A percentile compares a stretch with the other conserved stretches of the same genome.
Evolutionary conservation across 2,113 vertebrate genomes (phyloP).

Genomic region (Mirza zaza): DNA sequence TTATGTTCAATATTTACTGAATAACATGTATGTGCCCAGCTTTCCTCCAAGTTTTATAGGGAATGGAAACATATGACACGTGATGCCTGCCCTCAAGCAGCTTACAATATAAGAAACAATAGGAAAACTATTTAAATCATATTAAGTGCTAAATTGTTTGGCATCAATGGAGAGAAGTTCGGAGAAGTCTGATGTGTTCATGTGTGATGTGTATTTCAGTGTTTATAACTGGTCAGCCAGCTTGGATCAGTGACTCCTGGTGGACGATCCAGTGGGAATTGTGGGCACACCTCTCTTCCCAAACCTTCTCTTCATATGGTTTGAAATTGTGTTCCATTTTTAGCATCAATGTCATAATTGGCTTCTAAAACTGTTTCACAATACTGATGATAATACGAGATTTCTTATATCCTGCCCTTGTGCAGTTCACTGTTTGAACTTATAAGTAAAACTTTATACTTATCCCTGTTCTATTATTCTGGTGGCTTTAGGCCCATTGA

Average conservation of each 20-base stretch:
- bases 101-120: neutral
- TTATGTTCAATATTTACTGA: constrained; percentile 9
- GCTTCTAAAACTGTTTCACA: neutral
- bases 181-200: neutral
- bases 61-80: neutral
- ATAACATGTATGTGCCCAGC: neutral
- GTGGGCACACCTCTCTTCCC: neutral
- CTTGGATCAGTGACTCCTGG: neutral
- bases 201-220: neutral
- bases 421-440: neutral
- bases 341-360: neutral
- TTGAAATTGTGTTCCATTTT: constrained; percentile 32
- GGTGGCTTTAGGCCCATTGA: neutral
- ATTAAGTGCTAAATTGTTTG: neutral
- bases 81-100: neutral
- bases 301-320: neutral
- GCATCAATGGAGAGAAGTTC: neutral
- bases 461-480: neutral
- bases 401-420: neutral
- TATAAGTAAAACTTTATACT: neutral
- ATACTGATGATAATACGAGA: neutral
- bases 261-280: neutral
- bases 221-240: neutral
- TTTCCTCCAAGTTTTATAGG: neutral
- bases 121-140: constrained; percentile 1